Base-by-base conservation (phyloP, 2,888 invertebrate species). In the Exephanes ischioxanthus region DNA sequence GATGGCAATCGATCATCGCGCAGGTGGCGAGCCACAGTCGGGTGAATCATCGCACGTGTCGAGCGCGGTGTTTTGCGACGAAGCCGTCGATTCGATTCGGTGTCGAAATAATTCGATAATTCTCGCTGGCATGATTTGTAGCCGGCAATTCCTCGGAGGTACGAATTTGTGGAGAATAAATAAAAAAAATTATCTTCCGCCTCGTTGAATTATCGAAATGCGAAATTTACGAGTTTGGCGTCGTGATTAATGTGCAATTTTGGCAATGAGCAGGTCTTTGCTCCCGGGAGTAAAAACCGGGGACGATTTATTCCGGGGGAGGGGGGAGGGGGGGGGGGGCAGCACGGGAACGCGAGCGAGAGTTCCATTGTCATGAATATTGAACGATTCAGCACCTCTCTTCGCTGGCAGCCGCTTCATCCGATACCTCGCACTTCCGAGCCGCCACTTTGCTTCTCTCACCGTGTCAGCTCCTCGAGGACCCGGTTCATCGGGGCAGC, bases 321-420 rank as follows among this genome's bases (percentile, higher is more conserved):
- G 33, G 6, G 33, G 33, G 33, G 16, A 3, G 22, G 68, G 11
- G 4, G 26, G 5, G 22, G 22, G 14, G 22, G 48, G 48, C 16
- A 14, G 1, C 14, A 14, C 22, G 55, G 41, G 45, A 78, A 70
- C 55, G 76, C 58, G 45, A 37, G n/a, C 70, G 55, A 66, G 58
- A 72, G 79, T 83, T 78, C 85, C 86, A 87, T 92, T 91, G 91
- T 91, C 45, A 41, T 68, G 86, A 84, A 90, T 88, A 91, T 91
- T 88, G 87, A 89, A 86, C 87, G 90, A 90, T 90, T 90, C 90
- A 90, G 87, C 89, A 87, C 51, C 81, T 80, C 83, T 66, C 58
- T 19, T 84, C 58, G 30, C 45, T 19, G 63, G 22, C 16, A 22
- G 37, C 19, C 37, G 33, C 53, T 51, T 33, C 51, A 33, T 19